Evolutionary conservation across 2,113 vertebrate genomes (phyloP), one percentile per base, ranked within the genome.

Genomic region (Vireo altiloquus): DNA sequence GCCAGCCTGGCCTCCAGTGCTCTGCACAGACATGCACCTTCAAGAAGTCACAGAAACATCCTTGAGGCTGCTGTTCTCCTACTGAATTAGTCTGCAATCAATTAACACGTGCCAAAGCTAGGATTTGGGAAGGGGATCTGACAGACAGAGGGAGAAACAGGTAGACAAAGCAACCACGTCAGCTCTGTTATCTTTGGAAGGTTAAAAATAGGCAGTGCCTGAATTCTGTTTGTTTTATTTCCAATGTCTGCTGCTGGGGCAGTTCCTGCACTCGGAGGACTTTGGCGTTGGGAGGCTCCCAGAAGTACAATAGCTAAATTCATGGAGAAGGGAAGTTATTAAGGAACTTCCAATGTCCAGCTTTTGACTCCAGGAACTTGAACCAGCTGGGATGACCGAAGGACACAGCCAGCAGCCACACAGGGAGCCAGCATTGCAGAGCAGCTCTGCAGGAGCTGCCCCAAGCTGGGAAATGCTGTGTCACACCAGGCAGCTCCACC

Each of bases 171-270:
- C 92, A 93, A 77, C 17, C 71, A 92, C 1, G 0, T 77, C 80
- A 89, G 37, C 92, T 85, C 53, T 70, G 71, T 59, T 94, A 77
- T 77, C 95, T 89, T 69, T 2, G 6, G 71, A 69, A 87, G 65
- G 42, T 76, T 92, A 89, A 96, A 93, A 92, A 85, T 56, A 95
- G 82, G 56, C 80, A 88, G 69, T 82, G 92, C 49, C 77, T 39
- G 87, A 80, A 77, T 76, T 94, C 35, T 92, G 82, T 83, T 95
- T 89, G 46, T 94, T 94, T 96, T 78, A 69, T 81, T 95, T 91
- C 61, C 30, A 75, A 61, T 70, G 12, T 22, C 92, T 92, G 84
- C 78, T 94, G 63, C 77, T 76, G 70, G 33, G 64, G 71, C 37
- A 83, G 87, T 92, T 95, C 92, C 92, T 94, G 90, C 61, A 82